A percentile compares a stretch with the other conserved stretches of the same genome.
These are phyloP conservation scores for Dicrostonyx torquatus DNA, from an alignment of 2,797 vertebrate genomes.

Conservation along the genomic window DNA sequence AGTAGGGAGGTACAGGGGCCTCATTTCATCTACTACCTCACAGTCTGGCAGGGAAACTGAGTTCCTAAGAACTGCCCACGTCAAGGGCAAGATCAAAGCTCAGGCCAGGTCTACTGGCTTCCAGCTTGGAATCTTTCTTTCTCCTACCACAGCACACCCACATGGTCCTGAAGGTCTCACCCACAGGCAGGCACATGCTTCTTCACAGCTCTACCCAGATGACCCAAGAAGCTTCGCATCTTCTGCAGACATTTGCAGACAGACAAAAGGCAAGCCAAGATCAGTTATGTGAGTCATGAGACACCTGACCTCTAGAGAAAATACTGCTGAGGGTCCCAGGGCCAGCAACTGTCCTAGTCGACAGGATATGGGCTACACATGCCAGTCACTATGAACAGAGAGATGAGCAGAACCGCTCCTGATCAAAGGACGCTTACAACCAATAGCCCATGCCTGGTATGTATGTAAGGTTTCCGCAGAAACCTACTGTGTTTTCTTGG, in stretches of 20 bases:
- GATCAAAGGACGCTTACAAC: not conserved
- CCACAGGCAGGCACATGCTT: fast-evolving
- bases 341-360: fast-evolving
- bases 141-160: not conserved
- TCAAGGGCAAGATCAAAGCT: not conserved
- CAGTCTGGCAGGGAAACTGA: not conserved
- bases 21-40: fast-evolving
- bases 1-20: fast-evolving
- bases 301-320: not conserved
- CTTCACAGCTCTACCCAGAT: fast-evolving
- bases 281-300: fast-evolving
- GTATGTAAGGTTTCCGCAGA: not conserved
- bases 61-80: fast-evolving
- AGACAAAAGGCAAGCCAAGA: not conserved
- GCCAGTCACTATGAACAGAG: not conserved
- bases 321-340: not conserved
- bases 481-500: not conserved
- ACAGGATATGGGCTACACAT: fast-evolving
- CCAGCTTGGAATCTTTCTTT: not conserved
- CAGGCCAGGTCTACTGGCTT: not conserved
- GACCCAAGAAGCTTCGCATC: fast-evolving
- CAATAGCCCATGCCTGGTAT: not conserved
- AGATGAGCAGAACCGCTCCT: not conserved
- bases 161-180: fast-evolving
- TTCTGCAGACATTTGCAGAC: not conserved